These are phyloP conservation scores for Trichogramma evanescens DNA, from an alignment of 2,888 invertebrate genomes.

Conservation along the genomic window DNA sequence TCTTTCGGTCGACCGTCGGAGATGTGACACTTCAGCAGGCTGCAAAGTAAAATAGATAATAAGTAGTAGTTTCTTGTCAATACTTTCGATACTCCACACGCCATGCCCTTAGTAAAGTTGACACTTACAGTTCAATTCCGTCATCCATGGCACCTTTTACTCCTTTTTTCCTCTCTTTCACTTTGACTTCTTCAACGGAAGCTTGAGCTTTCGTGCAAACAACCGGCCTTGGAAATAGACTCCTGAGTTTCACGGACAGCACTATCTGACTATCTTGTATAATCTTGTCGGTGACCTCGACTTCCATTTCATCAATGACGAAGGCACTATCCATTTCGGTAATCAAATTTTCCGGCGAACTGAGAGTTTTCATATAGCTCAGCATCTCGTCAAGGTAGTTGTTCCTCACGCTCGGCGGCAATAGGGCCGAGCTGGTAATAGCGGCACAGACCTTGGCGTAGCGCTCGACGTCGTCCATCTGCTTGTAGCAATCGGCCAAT, in stretches of 20 bases:
- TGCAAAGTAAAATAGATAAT: slow-evolving; percentile 26
- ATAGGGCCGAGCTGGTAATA: slow-evolving; percentile 68
- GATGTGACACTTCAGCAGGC: slow-evolving; percentile 51
- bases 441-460: slow-evolving; percentile 73
- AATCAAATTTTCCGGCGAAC: slow-evolving; percentile 48
- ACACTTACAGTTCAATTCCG: slow-evolving; percentile 38
- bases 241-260: slow-evolving; percentile 53
- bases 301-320: slow-evolving; percentile 51
- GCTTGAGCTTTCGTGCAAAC: slow-evolving; percentile 58
- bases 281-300: slow-evolving; percentile 52
- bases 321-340: slow-evolving; percentile 55
- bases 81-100: background rate
- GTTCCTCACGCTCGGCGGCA: slow-evolving; percentile 67
- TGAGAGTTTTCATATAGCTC: slow-evolving; percentile 55
- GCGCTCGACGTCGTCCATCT: slow-evolving; percentile 69
- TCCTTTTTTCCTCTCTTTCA: slow-evolving; percentile 48
- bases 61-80: background rate
- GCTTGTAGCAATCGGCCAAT: slow-evolving; percentile 75
- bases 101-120: background rate
- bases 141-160: slow-evolving; percentile 44
- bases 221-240: slow-evolving; percentile 61
- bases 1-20: slow-evolving; percentile 55
- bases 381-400: slow-evolving; percentile 80
- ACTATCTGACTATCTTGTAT: slow-evolving; percentile 56
- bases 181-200: slow-evolving; percentile 55